Evolutionary conservation across 2,113 vertebrate species (phyloP).

Genomic region (Brachyistius frenatus): DNA sequence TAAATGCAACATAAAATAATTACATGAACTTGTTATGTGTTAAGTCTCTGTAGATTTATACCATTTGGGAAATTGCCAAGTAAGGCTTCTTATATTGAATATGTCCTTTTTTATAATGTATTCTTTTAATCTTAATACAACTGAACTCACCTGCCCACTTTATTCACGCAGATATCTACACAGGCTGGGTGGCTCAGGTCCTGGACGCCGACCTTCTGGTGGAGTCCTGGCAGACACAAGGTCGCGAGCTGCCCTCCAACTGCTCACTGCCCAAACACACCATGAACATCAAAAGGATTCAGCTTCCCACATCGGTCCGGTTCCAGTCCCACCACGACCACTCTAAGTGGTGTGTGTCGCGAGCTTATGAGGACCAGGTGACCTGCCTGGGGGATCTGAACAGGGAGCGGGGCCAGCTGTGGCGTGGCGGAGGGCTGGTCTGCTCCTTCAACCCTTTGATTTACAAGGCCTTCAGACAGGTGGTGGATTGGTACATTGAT

Average conservation of each 20-base stretch:
- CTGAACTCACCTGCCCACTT: background rate
- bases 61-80: too few species aligned
- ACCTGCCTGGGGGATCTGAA: constrained; percentile 94
- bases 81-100: too few species aligned
- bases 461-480: constrained; percentile 86
- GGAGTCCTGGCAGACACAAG: constrained; percentile 89
- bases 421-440: constrained; percentile 90
- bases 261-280: constrained; percentile 91
- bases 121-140: background rate
- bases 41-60: too few species aligned
- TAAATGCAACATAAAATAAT: too few species aligned
- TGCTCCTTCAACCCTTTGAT: constrained; percentile 87
- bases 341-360: constrained; percentile 94
- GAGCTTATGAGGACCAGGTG: constrained; percentile 78
- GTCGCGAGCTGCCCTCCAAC: constrained; percentile 88
- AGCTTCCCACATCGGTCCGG: constrained; percentile 64
- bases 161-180: constrained; percentile 88
- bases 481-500: constrained; percentile 82
- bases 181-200: constrained; percentile 91
- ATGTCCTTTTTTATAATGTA: background rate
- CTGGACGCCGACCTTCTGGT: constrained; percentile 88
- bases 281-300: constrained; percentile 88
- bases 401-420: constrained; percentile 84
- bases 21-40: too few species aligned
- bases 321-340: constrained; percentile 90